phyloP scores from a whole-genome alignment of 2,888 invertebrate species.

The Agapostemon virescens region DNA sequence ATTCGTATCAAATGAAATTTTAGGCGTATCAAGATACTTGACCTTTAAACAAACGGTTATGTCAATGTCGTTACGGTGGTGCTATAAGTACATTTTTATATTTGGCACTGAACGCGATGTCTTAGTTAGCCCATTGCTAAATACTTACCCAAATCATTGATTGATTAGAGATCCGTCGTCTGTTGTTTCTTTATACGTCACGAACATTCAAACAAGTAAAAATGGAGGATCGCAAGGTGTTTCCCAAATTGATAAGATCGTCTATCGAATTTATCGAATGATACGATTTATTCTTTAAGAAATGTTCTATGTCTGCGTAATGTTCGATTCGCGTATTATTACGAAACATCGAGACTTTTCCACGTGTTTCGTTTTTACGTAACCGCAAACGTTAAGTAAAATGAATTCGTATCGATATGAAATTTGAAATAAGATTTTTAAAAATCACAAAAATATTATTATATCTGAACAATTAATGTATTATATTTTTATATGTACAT shows the following conservation, averaged over 20 bases:
- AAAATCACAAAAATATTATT: neutral
- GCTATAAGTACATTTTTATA: neutral
- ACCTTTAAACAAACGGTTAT: constrained; percentile 25
- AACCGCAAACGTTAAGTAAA: constrained; percentile 16
- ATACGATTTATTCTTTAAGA: neutral
- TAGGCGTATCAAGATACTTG: neutral
- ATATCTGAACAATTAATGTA: neutral
- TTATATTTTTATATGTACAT: neutral
- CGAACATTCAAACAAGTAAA: neutral
- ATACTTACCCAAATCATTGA: neutral
- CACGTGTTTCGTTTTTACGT: constrained; percentile 41
- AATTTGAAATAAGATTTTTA: neutral
- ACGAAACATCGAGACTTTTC: constrained; percentile 31
- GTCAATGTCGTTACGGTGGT: constrained; percentile 29
- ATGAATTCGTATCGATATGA: neutral
- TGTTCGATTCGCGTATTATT: constrained; percentile 32
- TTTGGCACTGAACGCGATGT: neutral
- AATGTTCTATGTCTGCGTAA: constrained; percentile 11
- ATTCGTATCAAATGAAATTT: neutral
- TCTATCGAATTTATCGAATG: neutral
- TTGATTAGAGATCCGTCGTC: neutral
- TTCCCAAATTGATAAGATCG: neutral
- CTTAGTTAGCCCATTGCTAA: neutral
- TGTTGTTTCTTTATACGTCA: neutral
- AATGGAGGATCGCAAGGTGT: neutral